Evolutionary conservation across 2,797 vertebrate species (phyloP), one percentile per base, ranked within the genome.

Genomic region (Syngnathus acus): DNA sequence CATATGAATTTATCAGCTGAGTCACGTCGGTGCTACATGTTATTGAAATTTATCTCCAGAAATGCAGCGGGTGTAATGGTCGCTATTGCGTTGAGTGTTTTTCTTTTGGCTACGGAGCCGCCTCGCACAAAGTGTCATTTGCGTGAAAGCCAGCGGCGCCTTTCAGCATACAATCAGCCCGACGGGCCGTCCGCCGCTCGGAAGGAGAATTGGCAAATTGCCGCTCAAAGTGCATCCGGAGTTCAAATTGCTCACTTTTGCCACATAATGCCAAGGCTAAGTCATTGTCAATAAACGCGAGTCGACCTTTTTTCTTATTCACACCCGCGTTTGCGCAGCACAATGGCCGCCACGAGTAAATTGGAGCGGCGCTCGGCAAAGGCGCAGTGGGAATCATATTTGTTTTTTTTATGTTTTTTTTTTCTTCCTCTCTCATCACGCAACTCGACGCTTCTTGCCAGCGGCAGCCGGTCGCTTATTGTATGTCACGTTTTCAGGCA

Each of bases 91-190:
- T 37, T 14, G 26, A 57, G 26, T 9, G 26, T 17, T 57, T 57
- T 57, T 37, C 54, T 7, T 57, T 32, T 37, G 6, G 11, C 26
- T 32, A 16, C 3, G 5, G 45, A 47, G 45, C 45, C 6, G 14
- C 54, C 37, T 57, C 16, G 13, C 26, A 37, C 23, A 32, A 11
- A 54, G 54, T 32, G 54, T 57, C 54, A 57, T 57, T 57, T 37
- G 26, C 4, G 23, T 32, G 14, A 16, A 57, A 57, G 26, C 11
- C 68, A 58, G 65, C 38, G 17, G 68, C 60, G 68, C 65, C 68
- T 72, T 70, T 76, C 65, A 65, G 77, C 67, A 26, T 23, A 65
- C 68, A 78, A 42, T 50, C 65, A 72, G 78, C 39, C 66, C 58
- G 76, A 72, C 66, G 72, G 6, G 54, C 6, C 13, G 26, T 16